Percentiles rank a stretch among this genome's conserved stretches.
These are phyloP conservation scores for Catharus fuscescens DNA, from an alignment of 2,113 vertebrate species.

Conservation along the genomic window DNA sequence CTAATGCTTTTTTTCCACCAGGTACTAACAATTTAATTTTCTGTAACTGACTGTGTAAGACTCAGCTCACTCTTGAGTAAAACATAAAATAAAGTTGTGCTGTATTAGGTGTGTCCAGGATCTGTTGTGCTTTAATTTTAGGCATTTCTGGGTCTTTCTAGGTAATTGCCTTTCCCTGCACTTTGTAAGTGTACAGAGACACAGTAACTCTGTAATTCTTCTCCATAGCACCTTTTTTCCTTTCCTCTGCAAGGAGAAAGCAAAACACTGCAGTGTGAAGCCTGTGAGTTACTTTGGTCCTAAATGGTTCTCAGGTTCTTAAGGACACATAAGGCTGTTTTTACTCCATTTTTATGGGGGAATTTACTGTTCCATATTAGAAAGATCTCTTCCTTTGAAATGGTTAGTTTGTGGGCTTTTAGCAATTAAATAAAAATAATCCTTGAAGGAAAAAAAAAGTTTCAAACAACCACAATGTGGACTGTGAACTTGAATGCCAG, in stretches of 20 bases:
- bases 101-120: not conserved
- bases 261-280: not conserved
- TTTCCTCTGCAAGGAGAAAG: not conserved
- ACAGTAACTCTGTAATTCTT: not conserved
- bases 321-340: not conserved
- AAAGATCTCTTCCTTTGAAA: not conserved
- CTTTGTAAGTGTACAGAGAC: not conserved
- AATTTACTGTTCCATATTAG: not conserved
- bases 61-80: not conserved
- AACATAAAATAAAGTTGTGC: not conserved
- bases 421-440: constrained; percentile 26
- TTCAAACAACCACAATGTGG: not conserved
- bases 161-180: not conserved
- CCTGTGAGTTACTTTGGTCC: not conserved
- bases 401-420: not conserved
- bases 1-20: not conserved
- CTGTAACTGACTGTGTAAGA: not conserved
- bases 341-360: not conserved
- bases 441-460: not conserved
- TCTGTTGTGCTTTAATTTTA: not conserved
- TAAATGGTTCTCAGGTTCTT: not conserved
- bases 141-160: not conserved
- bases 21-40: not conserved
- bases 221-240: not conserved
- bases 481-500: not conserved